phyloP scores from a whole-genome alignment of 2,888 invertebrate species.

The Hirudinaria manillensis region DNA sequence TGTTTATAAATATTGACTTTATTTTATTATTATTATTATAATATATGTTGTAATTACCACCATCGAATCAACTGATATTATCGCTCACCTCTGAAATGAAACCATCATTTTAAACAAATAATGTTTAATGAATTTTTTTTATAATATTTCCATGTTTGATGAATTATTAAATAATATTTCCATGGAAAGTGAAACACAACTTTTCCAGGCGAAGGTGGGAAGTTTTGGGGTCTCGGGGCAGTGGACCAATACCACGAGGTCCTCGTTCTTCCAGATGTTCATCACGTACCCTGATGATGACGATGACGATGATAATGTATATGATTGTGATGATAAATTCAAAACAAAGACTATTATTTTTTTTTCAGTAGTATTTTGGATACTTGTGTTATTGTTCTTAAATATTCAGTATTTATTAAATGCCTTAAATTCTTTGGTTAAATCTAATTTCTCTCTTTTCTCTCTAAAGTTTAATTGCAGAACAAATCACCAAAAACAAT shows the following conservation, averaged over 20 bases:
- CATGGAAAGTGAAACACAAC: slow-evolving; percentile 18
- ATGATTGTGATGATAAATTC: too few relatives aligned
- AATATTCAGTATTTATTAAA: too few relatives aligned
- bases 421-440: too few relatives aligned
- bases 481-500: too few relatives aligned
- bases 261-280: slow-evolving; percentile 38
- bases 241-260: slow-evolving; percentile 38
- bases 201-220: slow-evolving; percentile 38
- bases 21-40: background rate
- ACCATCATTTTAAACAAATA: background rate
- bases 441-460: too few relatives aligned
- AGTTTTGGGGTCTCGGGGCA: slow-evolving; percentile 39
- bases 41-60: too few relatives aligned
- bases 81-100: too few relatives aligned
- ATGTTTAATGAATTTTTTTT: background rate
- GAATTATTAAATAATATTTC: background rate
- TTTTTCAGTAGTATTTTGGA: background rate
- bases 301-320: background rate
- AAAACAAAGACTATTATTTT: too few relatives aligned
- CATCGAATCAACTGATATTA: too few relatives aligned
- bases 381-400: background rate
- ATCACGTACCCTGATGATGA: slow-evolving; percentile 36
- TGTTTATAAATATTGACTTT: background rate
- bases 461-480: too few relatives aligned
- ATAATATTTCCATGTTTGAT: background rate